Evolutionary conservation across 2,888 invertebrate species (phyloP).

Genomic region (Opisthograptis luteolata): DNA sequence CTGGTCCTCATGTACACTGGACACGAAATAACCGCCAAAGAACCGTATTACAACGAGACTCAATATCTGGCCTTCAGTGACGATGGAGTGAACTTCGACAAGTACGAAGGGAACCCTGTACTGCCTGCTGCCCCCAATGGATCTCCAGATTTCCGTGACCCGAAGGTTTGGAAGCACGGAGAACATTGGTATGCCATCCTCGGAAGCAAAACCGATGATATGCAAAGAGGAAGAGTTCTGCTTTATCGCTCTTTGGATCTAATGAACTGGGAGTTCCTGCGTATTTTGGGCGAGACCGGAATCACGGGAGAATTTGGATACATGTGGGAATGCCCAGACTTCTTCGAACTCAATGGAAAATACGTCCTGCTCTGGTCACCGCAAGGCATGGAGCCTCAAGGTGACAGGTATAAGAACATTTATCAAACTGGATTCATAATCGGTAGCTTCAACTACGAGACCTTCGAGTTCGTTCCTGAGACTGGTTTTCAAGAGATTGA

Average conservation of each 20-base stretch:
- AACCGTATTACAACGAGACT: constrained; percentile 62
- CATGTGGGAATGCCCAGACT: constrained; percentile 84
- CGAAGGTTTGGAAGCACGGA: constrained; percentile 73
- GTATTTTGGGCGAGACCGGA: constrained; percentile 63
- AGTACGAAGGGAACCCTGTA: constrained; percentile 73
- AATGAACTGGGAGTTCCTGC: constrained; percentile 67
- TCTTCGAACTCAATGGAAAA: constrained; percentile 74
- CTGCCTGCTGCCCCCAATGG: constrained; percentile 60
- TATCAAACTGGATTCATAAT: constrained; percentile 74
- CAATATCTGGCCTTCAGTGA: constrained; percentile 72
- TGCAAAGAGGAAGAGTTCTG: constrained; percentile 61
- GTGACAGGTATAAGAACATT: constrained; percentile 71
- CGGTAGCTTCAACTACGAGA: constrained; percentile 72
- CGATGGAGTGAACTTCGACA: constrained; percentile 70
- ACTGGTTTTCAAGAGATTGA: constrained; percentile 72
- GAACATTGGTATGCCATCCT: constrained; percentile 72
- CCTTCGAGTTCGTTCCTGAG: constrained; percentile 64
- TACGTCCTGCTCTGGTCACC: constrained; percentile 74
- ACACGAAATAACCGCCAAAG: constrained; percentile 47
- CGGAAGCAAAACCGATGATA: constrained; percentile 67
- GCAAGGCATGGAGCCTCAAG: constrained; percentile 67
- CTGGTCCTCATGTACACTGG: constrained; percentile 73
- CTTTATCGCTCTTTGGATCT: constrained; percentile 72
- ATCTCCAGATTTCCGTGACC: constrained; percentile 77
- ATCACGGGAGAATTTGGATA: constrained; percentile 63